Conservation (phyloP, 2,113 vertebrate genomes). For the Empidonax alnorum region DNA sequence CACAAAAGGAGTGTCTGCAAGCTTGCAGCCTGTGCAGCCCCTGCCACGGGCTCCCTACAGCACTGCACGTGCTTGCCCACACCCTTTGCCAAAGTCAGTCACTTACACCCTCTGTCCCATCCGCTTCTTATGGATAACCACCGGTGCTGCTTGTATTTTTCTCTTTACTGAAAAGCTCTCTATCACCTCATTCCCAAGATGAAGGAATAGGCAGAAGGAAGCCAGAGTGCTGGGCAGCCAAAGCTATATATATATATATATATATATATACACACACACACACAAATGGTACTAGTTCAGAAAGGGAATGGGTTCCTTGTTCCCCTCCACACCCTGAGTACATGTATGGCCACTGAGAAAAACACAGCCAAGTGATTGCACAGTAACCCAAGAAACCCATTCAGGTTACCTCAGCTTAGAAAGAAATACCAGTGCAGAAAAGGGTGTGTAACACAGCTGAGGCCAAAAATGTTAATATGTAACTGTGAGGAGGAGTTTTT, state of each 20-base stretch:
- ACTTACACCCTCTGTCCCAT: rapidly evolving
- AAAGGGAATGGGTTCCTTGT: neutral
- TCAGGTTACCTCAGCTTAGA: constrained; percentile 33
- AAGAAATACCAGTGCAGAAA: constrained; percentile 29
- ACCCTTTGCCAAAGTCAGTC: neutral
- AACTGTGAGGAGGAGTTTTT: constrained; percentile 16
- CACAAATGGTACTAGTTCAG: neutral
- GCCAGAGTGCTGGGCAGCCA: neutral
- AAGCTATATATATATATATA: neutral
- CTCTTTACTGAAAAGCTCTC: neutral
- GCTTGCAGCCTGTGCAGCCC: neutral
- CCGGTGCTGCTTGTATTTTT: neutral
- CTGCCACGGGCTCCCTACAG: neutral
- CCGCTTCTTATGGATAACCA: neutral
- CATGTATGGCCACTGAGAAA: neutral
- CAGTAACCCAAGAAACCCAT: constrained; percentile 55
- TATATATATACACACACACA: too few species aligned
- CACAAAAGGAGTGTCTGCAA: rapidly evolving
- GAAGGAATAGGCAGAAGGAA: neutral
- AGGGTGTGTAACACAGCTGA: constrained; percentile 28
- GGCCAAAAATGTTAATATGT: constrained; percentile 56
- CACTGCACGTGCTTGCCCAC: rapidly evolving
- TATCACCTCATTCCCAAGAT: neutral
- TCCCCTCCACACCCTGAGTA: constrained; percentile 15
- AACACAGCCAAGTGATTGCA: constrained; percentile 27